A percentile compares a stretch with the other conserved stretches of the same genome.
phyloP scores from a whole-genome alignment of 37 sponge, comb jelly and placozoan species.

The Mnemiopsis leidyi region DNA sequence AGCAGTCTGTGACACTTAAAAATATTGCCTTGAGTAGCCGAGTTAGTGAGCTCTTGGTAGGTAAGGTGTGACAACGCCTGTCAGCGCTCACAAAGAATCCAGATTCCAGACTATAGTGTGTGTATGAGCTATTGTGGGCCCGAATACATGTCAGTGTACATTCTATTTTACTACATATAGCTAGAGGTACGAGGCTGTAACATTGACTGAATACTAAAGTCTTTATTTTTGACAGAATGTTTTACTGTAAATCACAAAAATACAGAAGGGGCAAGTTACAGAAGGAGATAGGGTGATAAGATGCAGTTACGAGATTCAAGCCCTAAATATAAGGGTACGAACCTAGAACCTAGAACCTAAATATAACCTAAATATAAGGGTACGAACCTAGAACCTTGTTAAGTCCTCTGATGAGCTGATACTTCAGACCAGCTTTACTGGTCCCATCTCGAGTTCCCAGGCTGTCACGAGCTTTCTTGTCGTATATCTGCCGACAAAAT shows the following conservation, averaged over 20 bases:
- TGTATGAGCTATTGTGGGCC: not conserved
- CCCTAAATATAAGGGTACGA: not conserved
- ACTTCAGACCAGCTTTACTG: not conserved
- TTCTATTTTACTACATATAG: no score
- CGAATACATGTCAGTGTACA: not conserved
- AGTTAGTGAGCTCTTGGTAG: no score
- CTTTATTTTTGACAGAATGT: no score
- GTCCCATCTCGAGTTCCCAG: no score
- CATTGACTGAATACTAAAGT: no score
- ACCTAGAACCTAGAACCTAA: constrained; percentile 5
- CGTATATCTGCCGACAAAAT: not conserved
- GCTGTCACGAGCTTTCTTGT: not conserved
- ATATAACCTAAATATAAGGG: not conserved
- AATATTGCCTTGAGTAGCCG: not conserved
- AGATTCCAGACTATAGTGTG: no score
- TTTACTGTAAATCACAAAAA: no score
- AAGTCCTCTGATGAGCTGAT: not conserved
- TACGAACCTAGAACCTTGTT: constrained; percentile 2
- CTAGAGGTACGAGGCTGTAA: no score
- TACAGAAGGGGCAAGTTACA: no score
- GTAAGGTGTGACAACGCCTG: not conserved
- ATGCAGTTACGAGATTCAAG: no score
- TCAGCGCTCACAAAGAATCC: not conserved
- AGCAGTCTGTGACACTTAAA: no score
- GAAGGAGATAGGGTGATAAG: no score